phyloP scores from a whole-genome alignment of 1,140 invertebrate species.

The Caenorhabditis inopinata region DNA sequence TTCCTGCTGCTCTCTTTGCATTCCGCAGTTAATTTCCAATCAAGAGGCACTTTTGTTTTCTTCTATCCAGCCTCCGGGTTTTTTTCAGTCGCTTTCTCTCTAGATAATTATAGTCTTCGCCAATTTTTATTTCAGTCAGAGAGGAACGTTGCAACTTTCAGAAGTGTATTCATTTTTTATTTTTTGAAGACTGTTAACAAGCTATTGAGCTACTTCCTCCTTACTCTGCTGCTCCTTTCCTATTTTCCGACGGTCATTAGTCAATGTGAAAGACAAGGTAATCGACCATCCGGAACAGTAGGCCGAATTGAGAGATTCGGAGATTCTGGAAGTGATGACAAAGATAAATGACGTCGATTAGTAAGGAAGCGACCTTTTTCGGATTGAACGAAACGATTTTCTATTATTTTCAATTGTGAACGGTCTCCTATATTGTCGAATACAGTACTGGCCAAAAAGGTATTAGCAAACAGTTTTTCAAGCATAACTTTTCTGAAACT shows the following conservation, averaged over 20 bases:
- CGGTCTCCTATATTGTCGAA: too few relatives aligned
- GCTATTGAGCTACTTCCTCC: too few relatives aligned
- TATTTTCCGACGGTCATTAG: background rate
- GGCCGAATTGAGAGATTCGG: background rate
- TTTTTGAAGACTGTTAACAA: too few relatives aligned
- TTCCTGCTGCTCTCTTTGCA: background rate
- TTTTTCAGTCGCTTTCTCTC: background rate
- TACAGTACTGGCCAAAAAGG: too few relatives aligned
- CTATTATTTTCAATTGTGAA: too few relatives aligned
- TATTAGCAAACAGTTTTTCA: too few relatives aligned
- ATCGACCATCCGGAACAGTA: background rate
- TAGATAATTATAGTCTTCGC: background rate
- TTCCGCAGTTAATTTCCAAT: conserved; percentile 13
- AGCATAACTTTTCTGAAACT: too few relatives aligned
- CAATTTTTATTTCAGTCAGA: background rate
- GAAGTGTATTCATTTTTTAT: too few relatives aligned
- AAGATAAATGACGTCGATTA: background rate
- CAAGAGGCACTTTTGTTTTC: background rate
- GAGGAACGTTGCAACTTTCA: too few relatives aligned
- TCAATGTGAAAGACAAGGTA: conserved; percentile 10
- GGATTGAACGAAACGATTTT: too few relatives aligned
- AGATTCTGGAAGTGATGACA: background rate
- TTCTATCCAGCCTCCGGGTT: background rate
- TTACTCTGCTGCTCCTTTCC: background rate
- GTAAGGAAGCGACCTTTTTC: background rate